Evolutionary conservation across 2,888 invertebrate genomes (phyloP), one percentile per base, ranked within the genome.

Genomic region (Pegoplata infirma): DNA sequence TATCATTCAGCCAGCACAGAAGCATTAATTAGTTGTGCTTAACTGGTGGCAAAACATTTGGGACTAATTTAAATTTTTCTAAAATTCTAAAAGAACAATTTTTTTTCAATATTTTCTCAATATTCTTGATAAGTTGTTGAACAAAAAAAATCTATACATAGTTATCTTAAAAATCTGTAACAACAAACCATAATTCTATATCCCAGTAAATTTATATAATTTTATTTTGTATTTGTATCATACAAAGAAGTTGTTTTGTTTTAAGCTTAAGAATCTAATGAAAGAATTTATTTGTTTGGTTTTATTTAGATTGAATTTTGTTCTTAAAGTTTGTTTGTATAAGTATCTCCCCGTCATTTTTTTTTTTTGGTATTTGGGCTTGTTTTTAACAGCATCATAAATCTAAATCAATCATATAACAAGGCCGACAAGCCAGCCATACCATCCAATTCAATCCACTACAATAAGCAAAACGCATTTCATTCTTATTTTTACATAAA

Each of bases 371-470:
- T 46, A n/a, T 56, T 58, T 71, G 66, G 55, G 47, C 47, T 67
- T 55, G 47, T 55, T 66, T 36, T 59, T 25, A 47, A 56, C 17
- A 63, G 19, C 56, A 58, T 69, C 68, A 74, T 78, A 74, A 74
- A 78, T 78, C 73, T 59, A 69, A 56, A 73, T 59, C 74, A 69
- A 73, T 73, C 73, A 74, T 78, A 23, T 58, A 63, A 64, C 69
- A 64, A 73, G 73, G n/a, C 64, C 44, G 28, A 16, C 14, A 16
- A 10, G 12, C 23, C 36, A 58, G 21, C 23, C 53, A 19, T 16
- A n/a, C 21, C 36, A n/a, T n/a, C n/a, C n/a, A n/a, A n/a, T n/a
- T n/a, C n/a, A n/a, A n/a, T n/a, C n/a, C n/a, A n/a, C n/a, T n/a
- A n/a, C n/a, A n/a, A n/a, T n/a, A 44, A 44, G 5, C 53, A 21